Percentiles rank a stretch among this genome's conserved stretches.
These are phyloP conservation scores for Psettodes erumei DNA, from an alignment of 2,113 vertebrate species.

Conservation along the genomic window DNA sequence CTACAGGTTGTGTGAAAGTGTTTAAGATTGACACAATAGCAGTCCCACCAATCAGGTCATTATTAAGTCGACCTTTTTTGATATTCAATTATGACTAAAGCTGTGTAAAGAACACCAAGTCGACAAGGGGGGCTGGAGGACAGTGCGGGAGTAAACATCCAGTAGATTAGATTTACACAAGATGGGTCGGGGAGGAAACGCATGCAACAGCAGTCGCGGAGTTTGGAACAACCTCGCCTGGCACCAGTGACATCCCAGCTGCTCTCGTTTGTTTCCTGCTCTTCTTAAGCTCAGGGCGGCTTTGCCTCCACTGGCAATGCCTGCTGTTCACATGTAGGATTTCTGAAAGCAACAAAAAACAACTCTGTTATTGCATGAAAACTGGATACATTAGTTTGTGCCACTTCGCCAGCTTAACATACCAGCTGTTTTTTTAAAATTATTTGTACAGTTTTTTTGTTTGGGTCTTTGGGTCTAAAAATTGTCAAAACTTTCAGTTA, in stretches of 20 bases:
- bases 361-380: too few species aligned
- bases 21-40: too few species aligned
- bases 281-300: neutral
- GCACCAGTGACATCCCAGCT: neutral
- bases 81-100: neutral
- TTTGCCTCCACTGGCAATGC: too few species aligned
- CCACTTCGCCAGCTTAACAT: neutral
- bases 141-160: neutral
- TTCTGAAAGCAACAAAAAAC: too few species aligned
- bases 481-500: neutral
- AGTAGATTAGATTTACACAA: slow-evolving; percentile 2
- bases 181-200: slow-evolving; percentile 21
- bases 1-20: neutral
- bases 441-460: neutral
- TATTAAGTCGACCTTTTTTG: too few species aligned
- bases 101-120: neutral
- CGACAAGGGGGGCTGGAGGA: neutral
- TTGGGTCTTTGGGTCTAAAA: neutral
- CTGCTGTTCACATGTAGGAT: too few species aligned
- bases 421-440: neutral
- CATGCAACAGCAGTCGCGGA: neutral
- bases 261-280: neutral
- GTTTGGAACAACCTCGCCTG: too few species aligned
- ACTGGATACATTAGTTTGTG: too few species aligned
- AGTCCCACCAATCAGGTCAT: too few species aligned